These are phyloP conservation scores for Eledone cirrhosa DNA, from an alignment of 2,888 invertebrate species.

Conservation along the genomic window DNA sequence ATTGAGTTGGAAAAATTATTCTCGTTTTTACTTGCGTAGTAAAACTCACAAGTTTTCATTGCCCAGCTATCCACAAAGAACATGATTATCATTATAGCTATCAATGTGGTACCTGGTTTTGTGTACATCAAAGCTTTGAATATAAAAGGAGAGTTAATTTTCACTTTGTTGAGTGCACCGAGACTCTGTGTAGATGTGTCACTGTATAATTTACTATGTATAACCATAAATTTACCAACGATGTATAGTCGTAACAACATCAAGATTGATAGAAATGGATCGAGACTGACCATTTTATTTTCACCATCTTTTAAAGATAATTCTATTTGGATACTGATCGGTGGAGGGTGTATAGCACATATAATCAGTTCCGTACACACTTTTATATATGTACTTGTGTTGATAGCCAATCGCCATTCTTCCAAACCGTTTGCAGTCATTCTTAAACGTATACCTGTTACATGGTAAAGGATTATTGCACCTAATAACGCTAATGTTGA, in stretches of 20 bases:
- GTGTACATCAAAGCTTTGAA: slow-evolving; percentile 58
- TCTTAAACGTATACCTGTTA: slow-evolving; percentile 45
- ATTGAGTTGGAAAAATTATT: slow-evolving; percentile 46
- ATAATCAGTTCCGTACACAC: slow-evolving; percentile 46
- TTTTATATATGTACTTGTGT: slow-evolving; percentile 41
- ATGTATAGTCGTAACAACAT: slow-evolving; percentile 54
- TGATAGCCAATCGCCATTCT: slow-evolving; percentile 51
- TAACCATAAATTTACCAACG: slow-evolving; percentile 50
- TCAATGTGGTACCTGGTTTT: slow-evolving; percentile 51
- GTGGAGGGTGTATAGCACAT: slow-evolving; percentile 52
- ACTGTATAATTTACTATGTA: slow-evolving; percentile 48
- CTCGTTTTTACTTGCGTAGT: slow-evolving; percentile 44
- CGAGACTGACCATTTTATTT: slow-evolving; percentile 43
- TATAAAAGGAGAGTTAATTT: slow-evolving; percentile 55
- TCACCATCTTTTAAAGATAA: slow-evolving; percentile 31
- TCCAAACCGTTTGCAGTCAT: slow-evolving; percentile 54
- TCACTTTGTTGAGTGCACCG: slow-evolving; percentile 54
- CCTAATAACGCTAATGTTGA: slow-evolving; percentile 44
- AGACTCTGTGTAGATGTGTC: slow-evolving; percentile 57
- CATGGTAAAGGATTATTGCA: slow-evolving; percentile 45
- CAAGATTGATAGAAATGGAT: slow-evolving; percentile 51
- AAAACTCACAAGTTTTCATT: slow-evolving; percentile 52
- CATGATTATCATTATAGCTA: slow-evolving; percentile 46
- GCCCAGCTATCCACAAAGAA: slow-evolving; percentile 53
- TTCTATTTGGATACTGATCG: slow-evolving; percentile 42